Evolutionary conservation across 2,797 vertebrate genomes (phyloP).

Genomic region (Tachyglossus aculeatus): DNA sequence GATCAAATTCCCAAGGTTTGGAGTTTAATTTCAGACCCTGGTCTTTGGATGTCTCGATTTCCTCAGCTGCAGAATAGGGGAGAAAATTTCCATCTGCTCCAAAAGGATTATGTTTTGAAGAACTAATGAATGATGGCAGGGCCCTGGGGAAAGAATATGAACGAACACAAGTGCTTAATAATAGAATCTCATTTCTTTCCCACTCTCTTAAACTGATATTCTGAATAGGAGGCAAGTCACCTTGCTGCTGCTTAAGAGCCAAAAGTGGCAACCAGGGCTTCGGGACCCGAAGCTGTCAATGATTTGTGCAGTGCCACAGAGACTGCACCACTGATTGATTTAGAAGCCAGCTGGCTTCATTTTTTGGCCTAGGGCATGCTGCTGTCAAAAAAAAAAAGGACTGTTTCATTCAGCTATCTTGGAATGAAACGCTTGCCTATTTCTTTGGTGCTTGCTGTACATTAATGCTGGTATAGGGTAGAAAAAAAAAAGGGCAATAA

Average conservation of each 20-base stretch:
- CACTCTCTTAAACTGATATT: not conserved
- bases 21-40: too few species aligned
- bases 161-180: too few species aligned
- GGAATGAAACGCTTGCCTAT: slow-evolving; percentile 1
- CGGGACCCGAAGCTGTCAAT: not conserved
- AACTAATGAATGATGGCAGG: too few species aligned
- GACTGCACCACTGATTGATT: not conserved
- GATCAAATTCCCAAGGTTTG: too few species aligned
- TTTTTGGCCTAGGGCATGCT: not conserved
- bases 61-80: too few species aligned
- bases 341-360: slow-evolving; percentile 9
- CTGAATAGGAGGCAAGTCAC: not conserved
- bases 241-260: not conserved
- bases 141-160: too few species aligned
- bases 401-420: not conserved
- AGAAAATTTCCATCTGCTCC: too few species aligned
- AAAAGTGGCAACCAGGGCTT: not conserved
- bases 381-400: not conserved
- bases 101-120: too few species aligned
- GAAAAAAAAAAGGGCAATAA: too few species aligned
- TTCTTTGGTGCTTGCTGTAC: not conserved
- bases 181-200: too few species aligned
- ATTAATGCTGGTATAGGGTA: too few species aligned
- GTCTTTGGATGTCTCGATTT: too few species aligned
- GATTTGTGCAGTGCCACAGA: not conserved